Percentiles rank a stretch among this genome's conserved stretches.
Evolutionary conservation across 2,797 vertebrate species (phyloP).

Genomic region (Gephyroberyx darwinii): DNA sequence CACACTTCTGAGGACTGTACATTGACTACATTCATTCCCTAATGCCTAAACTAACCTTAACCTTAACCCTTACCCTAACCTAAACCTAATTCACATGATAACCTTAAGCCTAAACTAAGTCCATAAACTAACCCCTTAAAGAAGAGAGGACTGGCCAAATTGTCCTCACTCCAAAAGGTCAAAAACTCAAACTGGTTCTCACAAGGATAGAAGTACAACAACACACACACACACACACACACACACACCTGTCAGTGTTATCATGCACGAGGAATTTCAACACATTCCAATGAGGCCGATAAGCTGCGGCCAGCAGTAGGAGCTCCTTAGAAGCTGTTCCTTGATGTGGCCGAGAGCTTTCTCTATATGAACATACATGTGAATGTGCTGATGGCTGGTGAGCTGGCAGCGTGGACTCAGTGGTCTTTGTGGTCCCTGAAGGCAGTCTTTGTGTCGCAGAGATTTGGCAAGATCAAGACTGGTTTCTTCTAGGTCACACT

Average conservation of each 20-base stretch:
- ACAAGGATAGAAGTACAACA: neutral
- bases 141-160: too few species aligned
- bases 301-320: slow-evolving; percentile 29
- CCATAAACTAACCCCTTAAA: too few species aligned
- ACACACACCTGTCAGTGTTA: slow-evolving; percentile 14
- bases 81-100: too few species aligned
- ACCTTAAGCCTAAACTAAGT: too few species aligned
- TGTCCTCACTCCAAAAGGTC: too few species aligned
- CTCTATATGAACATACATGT: slow-evolving; percentile 38
- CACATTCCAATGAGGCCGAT: slow-evolving; percentile 64
- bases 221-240: slow-evolving; percentile 12
- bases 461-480: neutral
- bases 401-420: slow-evolving; percentile 15
- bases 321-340: slow-evolving; percentile 45
- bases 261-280: slow-evolving; percentile 48
- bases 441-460: slow-evolving; percentile 48
- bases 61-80: too few species aligned
- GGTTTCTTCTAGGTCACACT: slow-evolving; percentile 39
- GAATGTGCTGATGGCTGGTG: slow-evolving; percentile 59
- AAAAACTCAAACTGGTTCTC: too few species aligned
- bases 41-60: too few species aligned
- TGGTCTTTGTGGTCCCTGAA: slow-evolving; percentile 28
- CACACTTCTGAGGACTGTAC: neutral
- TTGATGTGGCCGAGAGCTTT: slow-evolving; percentile 34
- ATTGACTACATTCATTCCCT: too few species aligned